Conservation (phyloP, 2,113 vertebrate genomes). For the Uropsilus gracilis region DNA sequence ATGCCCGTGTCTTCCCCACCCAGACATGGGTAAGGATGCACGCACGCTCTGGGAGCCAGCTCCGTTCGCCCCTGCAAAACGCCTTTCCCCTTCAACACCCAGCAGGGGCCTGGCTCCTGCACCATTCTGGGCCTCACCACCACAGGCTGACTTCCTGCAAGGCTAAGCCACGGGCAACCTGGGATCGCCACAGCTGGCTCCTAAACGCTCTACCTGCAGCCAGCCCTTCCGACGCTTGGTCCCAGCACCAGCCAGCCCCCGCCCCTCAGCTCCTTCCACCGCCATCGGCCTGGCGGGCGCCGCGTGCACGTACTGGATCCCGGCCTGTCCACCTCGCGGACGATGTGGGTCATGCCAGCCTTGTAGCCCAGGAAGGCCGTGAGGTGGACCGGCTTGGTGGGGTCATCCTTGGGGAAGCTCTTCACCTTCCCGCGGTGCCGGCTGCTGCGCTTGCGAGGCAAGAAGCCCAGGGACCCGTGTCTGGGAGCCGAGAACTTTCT, state of each 20-base stretch:
- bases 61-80: neutral
- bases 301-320: constrained; percentile 92
- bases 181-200: fast-evolving
- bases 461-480: constrained; percentile 96
- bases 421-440: constrained; percentile 97
- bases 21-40: neutral
- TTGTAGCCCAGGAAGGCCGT: constrained; percentile 98
- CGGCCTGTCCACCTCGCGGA: constrained; percentile 96
- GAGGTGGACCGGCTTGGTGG: constrained; percentile 95
- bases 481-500: constrained; percentile 98
- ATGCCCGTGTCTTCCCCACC: neutral
- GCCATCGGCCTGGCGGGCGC: fast-evolving
- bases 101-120: fast-evolving
- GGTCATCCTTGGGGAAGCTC: constrained; percentile 98
- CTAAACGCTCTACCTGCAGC: too few species aligned
- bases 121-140: neutral
- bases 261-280: neutral
- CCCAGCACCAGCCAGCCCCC: neutral
- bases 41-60: neutral
- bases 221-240: neutral
- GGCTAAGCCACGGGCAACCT: neutral
- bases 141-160: neutral
- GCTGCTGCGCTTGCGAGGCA: constrained; percentile 96
- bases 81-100: neutral
- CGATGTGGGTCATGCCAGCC: constrained; percentile 99